Evolutionary conservation across 2,797 vertebrate species (phyloP).

Genomic region (Rhadinocentrus ornatus): DNA sequence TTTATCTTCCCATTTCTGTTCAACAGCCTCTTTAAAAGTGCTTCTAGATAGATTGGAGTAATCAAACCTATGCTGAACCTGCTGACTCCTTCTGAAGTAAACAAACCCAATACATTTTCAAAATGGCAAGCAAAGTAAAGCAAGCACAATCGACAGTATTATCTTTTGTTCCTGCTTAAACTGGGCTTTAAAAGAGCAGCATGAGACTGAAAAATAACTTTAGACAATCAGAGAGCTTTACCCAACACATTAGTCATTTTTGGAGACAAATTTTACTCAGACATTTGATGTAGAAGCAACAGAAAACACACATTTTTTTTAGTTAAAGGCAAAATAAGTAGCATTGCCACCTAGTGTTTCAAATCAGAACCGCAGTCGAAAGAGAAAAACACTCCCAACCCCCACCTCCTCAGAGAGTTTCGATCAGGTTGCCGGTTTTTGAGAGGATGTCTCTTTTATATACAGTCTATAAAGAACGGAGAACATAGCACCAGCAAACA

Average conservation of each 20-base stretch:
- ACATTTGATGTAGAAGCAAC: background rate
- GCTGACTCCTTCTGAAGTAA: constrained; percentile 40
- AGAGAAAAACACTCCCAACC: no score
- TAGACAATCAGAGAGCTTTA: background rate
- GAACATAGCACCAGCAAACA: no score
- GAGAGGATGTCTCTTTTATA: no score
- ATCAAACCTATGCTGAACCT: constrained; percentile 16
- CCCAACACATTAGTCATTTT: background rate
- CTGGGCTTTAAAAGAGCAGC: constrained; percentile 29
- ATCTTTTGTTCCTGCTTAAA: background rate
- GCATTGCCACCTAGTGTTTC: no score
- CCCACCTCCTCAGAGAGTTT: no score
- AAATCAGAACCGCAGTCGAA: no score
- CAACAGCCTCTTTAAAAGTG: constrained; percentile 29
- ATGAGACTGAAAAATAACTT: constrained; percentile 20
- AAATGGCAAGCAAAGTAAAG: constrained; percentile 29
- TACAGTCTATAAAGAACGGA: no score
- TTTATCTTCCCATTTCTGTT: constrained; percentile 42
- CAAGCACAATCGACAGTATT: constrained; percentile 13
- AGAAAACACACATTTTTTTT: constrained; percentile 1
- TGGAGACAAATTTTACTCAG: constrained; percentile 1
- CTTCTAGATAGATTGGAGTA: constrained; percentile 18
- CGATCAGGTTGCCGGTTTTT: no score
- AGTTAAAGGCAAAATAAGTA: background rate
- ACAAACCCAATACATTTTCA: constrained; percentile 15